Evolutionary conservation across 2,113 vertebrate species (phyloP).

Genomic region (Pygoscelis adeliae): DNA sequence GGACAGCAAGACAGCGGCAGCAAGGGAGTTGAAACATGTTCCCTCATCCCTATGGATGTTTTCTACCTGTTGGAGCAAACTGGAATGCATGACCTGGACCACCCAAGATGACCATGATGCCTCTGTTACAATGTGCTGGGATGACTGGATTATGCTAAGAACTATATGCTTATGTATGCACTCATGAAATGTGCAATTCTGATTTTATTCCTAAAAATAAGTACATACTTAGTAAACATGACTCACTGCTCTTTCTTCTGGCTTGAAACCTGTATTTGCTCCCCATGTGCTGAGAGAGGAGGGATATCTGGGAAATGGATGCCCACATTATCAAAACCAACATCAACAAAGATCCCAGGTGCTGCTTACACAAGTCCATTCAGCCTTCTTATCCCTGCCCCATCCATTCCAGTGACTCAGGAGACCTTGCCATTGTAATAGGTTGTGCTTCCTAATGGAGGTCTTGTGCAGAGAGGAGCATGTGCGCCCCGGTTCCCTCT

Average conservation of each 20-base stretch:
- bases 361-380: background rate
- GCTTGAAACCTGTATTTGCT: background rate
- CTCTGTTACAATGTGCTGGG: background rate
- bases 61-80: background rate
- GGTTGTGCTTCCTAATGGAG: background rate
- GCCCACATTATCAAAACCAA: background rate
- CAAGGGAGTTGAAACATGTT: background rate
- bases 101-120: background rate
- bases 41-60: background rate
- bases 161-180: background rate
- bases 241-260: background rate
- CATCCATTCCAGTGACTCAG: background rate
- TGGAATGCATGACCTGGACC: background rate
- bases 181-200: background rate
- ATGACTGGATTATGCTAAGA: background rate
- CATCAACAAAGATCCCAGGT: background rate
- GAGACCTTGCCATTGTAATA: background rate
- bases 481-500: accelerated
- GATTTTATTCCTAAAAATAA: background rate
- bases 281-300: background rate
- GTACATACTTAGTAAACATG: background rate
- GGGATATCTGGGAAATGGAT: background rate
- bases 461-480: background rate
- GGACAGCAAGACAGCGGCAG: background rate
- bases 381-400: background rate